Conservation (phyloP, 2,888 invertebrate species). For the Rhingia campestris region DNA sequence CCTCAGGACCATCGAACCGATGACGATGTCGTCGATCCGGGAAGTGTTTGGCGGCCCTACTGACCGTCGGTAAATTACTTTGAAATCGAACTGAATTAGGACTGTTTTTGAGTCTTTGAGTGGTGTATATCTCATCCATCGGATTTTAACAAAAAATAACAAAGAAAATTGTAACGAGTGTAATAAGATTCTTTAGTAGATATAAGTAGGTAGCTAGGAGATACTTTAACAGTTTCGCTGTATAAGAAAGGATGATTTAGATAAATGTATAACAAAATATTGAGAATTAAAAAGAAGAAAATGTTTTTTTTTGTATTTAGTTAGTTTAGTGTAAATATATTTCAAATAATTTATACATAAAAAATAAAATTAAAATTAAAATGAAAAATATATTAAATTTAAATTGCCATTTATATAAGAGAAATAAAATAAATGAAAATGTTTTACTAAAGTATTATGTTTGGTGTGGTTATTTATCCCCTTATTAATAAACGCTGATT, state of each 20-base stretch:
- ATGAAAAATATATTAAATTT: slow-evolving; percentile 31
- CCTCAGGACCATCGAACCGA: slow-evolving; percentile 76
- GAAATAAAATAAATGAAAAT: slow-evolving; percentile 23
- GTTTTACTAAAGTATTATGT: not conserved
- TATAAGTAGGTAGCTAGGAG: slow-evolving; percentile 65
- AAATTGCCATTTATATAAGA: slow-evolving; percentile 65
- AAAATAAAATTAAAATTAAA: slow-evolving; percentile 25
- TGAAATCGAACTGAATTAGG: slow-evolving; percentile 79
- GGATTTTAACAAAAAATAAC: slow-evolving; percentile 3
- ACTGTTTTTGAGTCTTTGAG: slow-evolving; percentile 42
- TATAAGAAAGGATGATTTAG: slow-evolving; percentile 48
- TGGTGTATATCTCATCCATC: not conserved
- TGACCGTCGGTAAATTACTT: slow-evolving; percentile 82
- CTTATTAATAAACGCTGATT: too few species aligned
- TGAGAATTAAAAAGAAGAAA: slow-evolving; percentile 18
- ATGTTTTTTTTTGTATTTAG: slow-evolving; percentile 18
- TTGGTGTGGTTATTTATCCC: not conserved
- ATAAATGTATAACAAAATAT: slow-evolving; percentile 22
- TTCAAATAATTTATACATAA: slow-evolving; percentile 66
- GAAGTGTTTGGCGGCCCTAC: slow-evolving; percentile 90
- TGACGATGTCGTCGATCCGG: slow-evolving; percentile 82
- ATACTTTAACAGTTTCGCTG: slow-evolving; percentile 44
- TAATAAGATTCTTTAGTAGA: slow-evolving; percentile 31
- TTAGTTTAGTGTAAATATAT: slow-evolving; percentile 63
- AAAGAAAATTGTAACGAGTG: slow-evolving; percentile 36